Conservation (phyloP, 2,888 invertebrate genomes). For the Polylopha cassiicola region DNA sequence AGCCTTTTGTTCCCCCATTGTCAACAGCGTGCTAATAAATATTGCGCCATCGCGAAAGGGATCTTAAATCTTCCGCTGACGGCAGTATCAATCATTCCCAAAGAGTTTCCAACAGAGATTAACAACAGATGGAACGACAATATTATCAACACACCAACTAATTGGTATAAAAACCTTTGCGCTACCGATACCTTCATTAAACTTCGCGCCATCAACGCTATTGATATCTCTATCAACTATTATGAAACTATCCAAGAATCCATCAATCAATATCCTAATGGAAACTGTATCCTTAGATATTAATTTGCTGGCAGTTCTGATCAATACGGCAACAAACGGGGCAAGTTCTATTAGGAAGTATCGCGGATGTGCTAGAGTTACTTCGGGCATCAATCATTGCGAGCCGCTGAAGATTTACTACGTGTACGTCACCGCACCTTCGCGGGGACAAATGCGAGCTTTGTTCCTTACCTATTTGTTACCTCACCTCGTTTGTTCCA, state of each 20-base stretch:
- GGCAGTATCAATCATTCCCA: conserved; percentile 57
- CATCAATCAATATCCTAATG: conserved; percentile 46
- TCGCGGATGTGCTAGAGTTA: too few species aligned
- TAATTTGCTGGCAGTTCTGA: conserved; percentile 47
- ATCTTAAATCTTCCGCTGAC: conserved; percentile 47
- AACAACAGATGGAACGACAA: too few species aligned
- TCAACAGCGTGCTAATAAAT: conserved; percentile 57
- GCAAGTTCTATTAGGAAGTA: conserved; percentile 33
- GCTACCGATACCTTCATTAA: too few species aligned
- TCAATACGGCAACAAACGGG: conserved; percentile 40
- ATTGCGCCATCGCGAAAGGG: conserved; percentile 47
- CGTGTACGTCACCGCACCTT: conserved; percentile 32
- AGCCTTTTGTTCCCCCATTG: conserved; percentile 51
- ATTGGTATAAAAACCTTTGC: too few species aligned
- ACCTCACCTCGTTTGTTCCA: conserved; percentile 22
- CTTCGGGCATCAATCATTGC: conserved; percentile 36
- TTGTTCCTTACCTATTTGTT: conserved; percentile 25
- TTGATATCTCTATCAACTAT: too few species aligned
- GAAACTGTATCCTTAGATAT: conserved; percentile 42
- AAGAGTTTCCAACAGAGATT: conserved; percentile 53
- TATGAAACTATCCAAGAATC: conserved; percentile 27
- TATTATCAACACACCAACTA: too few species aligned
- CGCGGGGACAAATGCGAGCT: conserved; percentile 42
- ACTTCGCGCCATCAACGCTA: too few species aligned
- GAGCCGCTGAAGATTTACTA: conserved; percentile 49